phyloP scores from a whole-genome alignment of 2,888 invertebrate genomes.

The Parascotia fuliginaria region DNA sequence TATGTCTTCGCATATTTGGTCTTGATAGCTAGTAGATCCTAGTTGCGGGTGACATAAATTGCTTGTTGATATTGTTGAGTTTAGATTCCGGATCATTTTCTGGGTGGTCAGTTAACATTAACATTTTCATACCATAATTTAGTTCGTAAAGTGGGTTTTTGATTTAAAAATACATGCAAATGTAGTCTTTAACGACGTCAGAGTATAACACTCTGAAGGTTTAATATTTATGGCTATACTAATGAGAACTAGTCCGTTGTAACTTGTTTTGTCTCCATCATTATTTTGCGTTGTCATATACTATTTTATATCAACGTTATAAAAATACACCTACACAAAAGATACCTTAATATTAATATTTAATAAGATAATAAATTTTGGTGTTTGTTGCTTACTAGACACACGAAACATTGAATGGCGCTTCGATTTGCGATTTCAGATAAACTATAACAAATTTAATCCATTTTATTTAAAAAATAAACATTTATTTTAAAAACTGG shows the following conservation, averaged over 20 bases:
- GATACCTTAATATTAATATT: constrained; percentile 22
- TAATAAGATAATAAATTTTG: constrained; percentile 20
- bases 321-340: constrained; percentile 36
- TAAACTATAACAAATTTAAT: constrained; percentile 12
- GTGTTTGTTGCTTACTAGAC: constrained; percentile 9
- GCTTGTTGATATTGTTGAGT: too few relatives aligned
- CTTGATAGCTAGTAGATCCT: background rate
- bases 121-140: constrained; percentile 21
- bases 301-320: constrained; percentile 19
- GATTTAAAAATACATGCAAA: constrained; percentile 9
- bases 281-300: constrained; percentile 26
- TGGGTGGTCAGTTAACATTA: constrained; percentile 50
- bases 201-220: constrained; percentile 21
- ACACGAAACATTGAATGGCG: constrained; percentile 8
- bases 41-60: constrained; percentile 13
- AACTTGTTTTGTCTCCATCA: constrained; percentile 27
- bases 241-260: constrained; percentile 17
- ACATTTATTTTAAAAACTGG: constrained; percentile 6
- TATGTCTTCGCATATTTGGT: background rate
- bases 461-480: constrained; percentile 7
- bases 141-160: constrained; percentile 4
- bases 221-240: constrained; percentile 27
- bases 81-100: constrained; percentile 30
- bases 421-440: constrained; percentile 24
- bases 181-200: constrained; percentile 13